These are phyloP conservation scores for Rugalucina vietnamica DNA, from an alignment of 2,888 invertebrate species.

Conservation along the genomic window DNA sequence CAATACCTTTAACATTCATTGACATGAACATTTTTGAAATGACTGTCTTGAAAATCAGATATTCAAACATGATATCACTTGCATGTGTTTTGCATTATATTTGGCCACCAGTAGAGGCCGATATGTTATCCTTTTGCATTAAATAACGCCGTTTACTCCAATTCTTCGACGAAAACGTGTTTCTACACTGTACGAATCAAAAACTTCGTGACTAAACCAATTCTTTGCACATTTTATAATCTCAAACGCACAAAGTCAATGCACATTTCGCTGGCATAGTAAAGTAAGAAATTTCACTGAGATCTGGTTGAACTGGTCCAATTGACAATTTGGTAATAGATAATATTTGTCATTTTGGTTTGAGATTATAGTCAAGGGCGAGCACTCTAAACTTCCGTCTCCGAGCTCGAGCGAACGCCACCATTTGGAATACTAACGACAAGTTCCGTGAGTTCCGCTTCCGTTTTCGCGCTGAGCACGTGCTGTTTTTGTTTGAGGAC, in stretches of 20 bases:
- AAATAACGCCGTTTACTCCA: too few relatives aligned
- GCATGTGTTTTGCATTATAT: too few relatives aligned
- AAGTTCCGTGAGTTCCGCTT: conserved; percentile 58
- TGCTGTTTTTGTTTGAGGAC: conserved; percentile 75
- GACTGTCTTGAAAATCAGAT: too few relatives aligned
- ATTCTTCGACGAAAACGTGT: neutral
- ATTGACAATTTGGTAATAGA: neutral
- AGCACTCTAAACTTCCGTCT: conserved; percentile 59
- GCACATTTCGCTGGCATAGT: neutral
- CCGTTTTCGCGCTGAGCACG: conserved; percentile 64
- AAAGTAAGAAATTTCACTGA: neutral
- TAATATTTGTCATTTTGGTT: neutral
- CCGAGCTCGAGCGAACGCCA: conserved; percentile 47
- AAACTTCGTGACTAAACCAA: neutral
- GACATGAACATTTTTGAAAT: too few relatives aligned
- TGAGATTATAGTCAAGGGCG: neutral
- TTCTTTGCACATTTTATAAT: neutral
- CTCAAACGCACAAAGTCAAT: neutral
- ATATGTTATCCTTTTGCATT: too few relatives aligned
- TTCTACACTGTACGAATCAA: neutral
- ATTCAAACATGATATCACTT: too few relatives aligned
- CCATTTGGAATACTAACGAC: conserved; percentile 55
- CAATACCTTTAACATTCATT: too few relatives aligned
- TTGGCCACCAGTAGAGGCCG: too few relatives aligned
- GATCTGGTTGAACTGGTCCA: neutral